These are phyloP conservation scores for Psilanteris sp. DNA, from an alignment of 1,140 invertebrate species.

Conservation along the genomic window DNA sequence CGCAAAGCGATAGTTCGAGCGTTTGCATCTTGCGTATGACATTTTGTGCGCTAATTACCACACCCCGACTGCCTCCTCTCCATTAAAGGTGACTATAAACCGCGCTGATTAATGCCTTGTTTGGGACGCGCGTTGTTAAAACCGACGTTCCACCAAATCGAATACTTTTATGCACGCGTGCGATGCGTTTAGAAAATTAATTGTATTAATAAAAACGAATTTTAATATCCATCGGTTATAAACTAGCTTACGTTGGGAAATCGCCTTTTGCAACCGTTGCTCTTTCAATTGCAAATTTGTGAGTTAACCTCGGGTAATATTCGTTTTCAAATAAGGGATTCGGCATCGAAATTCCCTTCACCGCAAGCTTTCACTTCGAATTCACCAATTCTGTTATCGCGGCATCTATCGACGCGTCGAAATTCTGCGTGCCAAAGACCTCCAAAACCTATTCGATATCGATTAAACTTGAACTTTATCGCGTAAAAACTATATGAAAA, in stretches of 20 bases:
- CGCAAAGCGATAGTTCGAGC: constrained; percentile 32
- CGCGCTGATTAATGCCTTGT: constrained; percentile 22
- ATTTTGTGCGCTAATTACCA: constrained; percentile 47
- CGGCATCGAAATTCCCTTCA: constrained; percentile 32
- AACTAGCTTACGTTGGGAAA: constrained; percentile 3
- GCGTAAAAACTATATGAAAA: no score
- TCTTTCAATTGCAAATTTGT: constrained; percentile 18
- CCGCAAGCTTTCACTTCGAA: constrained; percentile 45
- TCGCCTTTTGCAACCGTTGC: constrained; percentile 5
- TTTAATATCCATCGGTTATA: no score
- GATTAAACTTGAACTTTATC: constrained; percentile 58
- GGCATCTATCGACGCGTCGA: background rate
- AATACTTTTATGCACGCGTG: no score
- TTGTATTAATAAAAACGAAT: constrained; percentile 9
- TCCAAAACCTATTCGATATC: constrained; percentile 29
- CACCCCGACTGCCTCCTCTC: background rate
- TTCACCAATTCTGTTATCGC: constrained; percentile 36
- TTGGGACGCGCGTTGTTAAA: constrained; percentile 7
- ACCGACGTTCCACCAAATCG: no score
- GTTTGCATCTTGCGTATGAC: constrained; percentile 39
- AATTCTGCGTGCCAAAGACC: background rate
- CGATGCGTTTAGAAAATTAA: no score
- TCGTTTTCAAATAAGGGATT: constrained; percentile 36
- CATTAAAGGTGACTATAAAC: constrained; percentile 41
- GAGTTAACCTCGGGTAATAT: background rate